Evolutionary conservation across 2,888 invertebrate species (phyloP), one percentile per base, ranked within the genome.

Genomic region (Drosophila lacicola): DNA sequence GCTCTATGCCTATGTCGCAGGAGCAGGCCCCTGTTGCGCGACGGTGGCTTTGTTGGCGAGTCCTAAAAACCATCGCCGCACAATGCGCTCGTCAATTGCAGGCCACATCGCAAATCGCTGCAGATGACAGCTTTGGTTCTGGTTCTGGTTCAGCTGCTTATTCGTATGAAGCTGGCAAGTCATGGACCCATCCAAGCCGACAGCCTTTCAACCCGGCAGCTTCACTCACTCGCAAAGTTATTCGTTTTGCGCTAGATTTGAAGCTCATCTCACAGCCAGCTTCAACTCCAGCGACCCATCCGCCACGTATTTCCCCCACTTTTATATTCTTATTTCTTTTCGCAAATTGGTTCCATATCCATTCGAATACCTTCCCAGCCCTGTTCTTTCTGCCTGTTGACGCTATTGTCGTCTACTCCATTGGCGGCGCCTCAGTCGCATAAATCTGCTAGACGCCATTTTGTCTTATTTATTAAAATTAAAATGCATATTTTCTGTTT

Each of bases 21-120:
- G 42, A 50, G 11, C 41, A n/a, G 25, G 47, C 71, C 90, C 83
- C 87, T 83, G 87, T 83, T 88, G 81, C 76, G 84, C 69, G 67
- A 37, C 65, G 56, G 57, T 68, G 68, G 74, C 72, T 71, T 88
- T 81, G 84, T 72, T 76, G 78, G 73, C 81, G 50, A 72, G 73
- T 71, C 74, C 90, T 86, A 72, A 89, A 76, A 89, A 89, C 88
- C 85, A 77, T 86, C 56, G 73, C 77, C 78, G 56, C 82, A 91
- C 92, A 92, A 91, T 91, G 87, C 88, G 85, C 78, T 75, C 89
- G 90, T 91, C 91, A 91, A 92, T 90, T 91, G 91, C 91, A 91
- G 91, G 90, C 80, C 50, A 45, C 63, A 50, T 34, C 67, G 58
- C 63, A 34, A 70, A 76, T 58, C 66, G 70, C 92, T 91, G 91